These are phyloP conservation scores for Anomalospiza imberbis DNA, from an alignment of 2,797 vertebrate genomes.

Conservation along the genomic window DNA sequence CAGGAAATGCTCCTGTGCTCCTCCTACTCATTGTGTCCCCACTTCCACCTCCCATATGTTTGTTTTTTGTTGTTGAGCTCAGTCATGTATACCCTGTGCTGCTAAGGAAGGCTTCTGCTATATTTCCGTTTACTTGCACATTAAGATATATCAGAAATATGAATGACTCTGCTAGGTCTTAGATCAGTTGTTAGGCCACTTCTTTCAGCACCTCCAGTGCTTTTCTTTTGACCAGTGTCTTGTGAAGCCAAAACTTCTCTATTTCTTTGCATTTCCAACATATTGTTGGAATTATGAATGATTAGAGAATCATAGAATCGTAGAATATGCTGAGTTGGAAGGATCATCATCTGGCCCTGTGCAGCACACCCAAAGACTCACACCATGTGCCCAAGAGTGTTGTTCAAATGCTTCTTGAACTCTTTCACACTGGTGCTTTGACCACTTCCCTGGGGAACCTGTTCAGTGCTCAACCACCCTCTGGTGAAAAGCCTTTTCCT, in stretches of 20 bases:
- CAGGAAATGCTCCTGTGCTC: not conserved
- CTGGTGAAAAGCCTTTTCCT: not conserved
- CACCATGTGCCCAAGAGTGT: fast-evolving
- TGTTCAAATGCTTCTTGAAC: not conserved
- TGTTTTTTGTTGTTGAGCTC: not conserved
- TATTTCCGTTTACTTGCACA: not conserved
- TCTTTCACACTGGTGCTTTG: not conserved
- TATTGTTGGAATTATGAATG: not conserved
- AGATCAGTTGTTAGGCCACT: not conserved
- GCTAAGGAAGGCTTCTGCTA: not conserved
- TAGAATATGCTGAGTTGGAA: not conserved
- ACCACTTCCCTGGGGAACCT: not conserved
- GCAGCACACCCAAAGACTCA: not conserved
- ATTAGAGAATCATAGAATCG: not conserved
- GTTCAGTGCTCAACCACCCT: not conserved
- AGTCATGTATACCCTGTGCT: not conserved
- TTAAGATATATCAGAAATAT: not conserved
- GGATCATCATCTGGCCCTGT: not conserved
- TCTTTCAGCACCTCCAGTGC: not conserved
- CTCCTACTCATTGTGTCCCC: not conserved
- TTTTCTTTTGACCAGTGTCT: not conserved
- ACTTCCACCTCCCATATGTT: not conserved
- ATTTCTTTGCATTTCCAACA: not conserved
- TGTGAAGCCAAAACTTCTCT: not conserved
- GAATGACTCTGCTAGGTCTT: not conserved